Percentiles rank a stretch among this genome's conserved stretches.
phyloP scores from a whole-genome alignment of 2,797 vertebrate genomes.

The Adelosebastes latens region DNA sequence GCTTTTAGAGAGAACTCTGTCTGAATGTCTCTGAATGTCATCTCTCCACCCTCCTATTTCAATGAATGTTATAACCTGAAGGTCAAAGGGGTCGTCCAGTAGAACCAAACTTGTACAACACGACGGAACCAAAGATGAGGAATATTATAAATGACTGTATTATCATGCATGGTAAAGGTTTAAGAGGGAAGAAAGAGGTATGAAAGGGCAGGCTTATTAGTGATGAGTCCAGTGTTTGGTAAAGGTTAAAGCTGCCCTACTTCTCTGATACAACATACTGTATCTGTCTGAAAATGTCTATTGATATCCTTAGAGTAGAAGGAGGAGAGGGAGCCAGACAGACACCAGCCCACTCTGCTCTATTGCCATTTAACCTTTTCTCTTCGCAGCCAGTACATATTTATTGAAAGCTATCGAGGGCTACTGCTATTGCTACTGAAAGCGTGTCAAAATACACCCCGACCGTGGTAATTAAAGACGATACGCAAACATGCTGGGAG shows the following conservation, averaged over 20 bases:
- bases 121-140: not conserved
- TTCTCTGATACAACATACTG: conserved; percentile 19
- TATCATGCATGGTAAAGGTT: not conserved
- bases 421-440: conserved; percentile 29
- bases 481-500: conserved; percentile 57
- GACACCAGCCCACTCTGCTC: conserved; percentile 24
- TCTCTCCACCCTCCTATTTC: not conserved
- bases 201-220: conserved; percentile 29
- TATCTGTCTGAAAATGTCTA: conserved; percentile 31
- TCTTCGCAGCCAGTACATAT: conserved; percentile 27
- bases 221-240: conserved; percentile 14
- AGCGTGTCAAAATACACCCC: conserved; percentile 58
- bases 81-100: not conserved
- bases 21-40: not conserved
- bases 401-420: conserved; percentile 57
- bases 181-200: not conserved
- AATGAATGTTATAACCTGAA: not conserved
- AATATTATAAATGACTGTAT: not conserved
- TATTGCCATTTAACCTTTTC: conserved; percentile 65
- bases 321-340: conserved; percentile 32
- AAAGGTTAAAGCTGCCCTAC: conserved; percentile 43
- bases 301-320: conserved; percentile 9
- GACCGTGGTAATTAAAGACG: conserved; percentile 64
- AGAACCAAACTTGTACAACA: conserved; percentile 1
- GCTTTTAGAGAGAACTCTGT: not conserved